Base-by-base conservation (phyloP, 1,140 invertebrate genomes). In the Hyles euphorbiae region DNA sequence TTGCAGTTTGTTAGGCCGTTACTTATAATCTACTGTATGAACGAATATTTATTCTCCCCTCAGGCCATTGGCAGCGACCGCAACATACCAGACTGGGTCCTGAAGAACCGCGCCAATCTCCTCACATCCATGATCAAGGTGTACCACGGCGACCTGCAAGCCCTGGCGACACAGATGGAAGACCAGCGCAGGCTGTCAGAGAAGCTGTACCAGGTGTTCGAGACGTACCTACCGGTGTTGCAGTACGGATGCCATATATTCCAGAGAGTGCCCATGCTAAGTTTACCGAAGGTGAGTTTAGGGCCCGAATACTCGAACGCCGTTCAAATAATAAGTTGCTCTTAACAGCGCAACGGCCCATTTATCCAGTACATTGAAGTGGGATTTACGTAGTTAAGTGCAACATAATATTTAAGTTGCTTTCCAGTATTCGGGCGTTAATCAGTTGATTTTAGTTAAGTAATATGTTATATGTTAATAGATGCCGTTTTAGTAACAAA, bases 1-100 rank as follows among this genome's bases (percentile, higher is more conserved):
- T 22, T 22, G 22, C 22, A 0, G 22, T 2, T 22, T 22, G 0
- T 1, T 22, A 22, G 22, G 22, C 22, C 22, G 22, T 22, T 22
- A 22, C 22, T 22, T 22, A 22, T 22, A 22, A 22, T 22, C 22
- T 22, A 22, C n/a, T n/a, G n/a, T 8, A 2, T 47, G 6, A 47
- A 3, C 10, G 12, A 8, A 22, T 1, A 11, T n/a, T 12, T 9
- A 6, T 34, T 54, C 8, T 48, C n/a, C n/a, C n/a, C 73, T 2
- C 61, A 96, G 95, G 94, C 94, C 50, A 93, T 96, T 59, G 95
- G 95, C 11, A 96, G 95, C n/a, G 95, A 96, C 83, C 91, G 94
- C 48, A 95, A 95, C 78, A 95, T 95, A 61, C 92, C 94, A 7
- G 94, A 96, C 74, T 94, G 94, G 91, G 89, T 96, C 58, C 72